Percentiles rank a stretch among this genome's conserved stretches.
These are phyloP conservation scores for Cariama cristata DNA, from an alignment of 2,113 vertebrate species.

Conservation along the genomic window DNA sequence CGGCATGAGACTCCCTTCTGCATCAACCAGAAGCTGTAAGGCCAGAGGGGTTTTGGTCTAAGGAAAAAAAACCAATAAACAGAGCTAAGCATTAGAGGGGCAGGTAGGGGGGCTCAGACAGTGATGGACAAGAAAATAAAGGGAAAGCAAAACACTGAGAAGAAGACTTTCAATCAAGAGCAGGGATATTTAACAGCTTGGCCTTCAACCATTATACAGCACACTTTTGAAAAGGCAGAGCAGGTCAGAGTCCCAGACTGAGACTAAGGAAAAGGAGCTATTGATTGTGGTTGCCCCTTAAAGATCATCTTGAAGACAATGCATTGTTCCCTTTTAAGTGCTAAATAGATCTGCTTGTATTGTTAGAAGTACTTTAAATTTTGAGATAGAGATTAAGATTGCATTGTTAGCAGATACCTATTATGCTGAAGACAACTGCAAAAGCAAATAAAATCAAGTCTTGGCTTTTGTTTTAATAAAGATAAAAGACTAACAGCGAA, in stretches of 20 bases:
- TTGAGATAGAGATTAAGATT: neutral
- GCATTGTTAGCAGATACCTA: neutral
- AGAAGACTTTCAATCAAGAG: neutral
- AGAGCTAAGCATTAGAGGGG: rapidly evolving
- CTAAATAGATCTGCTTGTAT: neutral
- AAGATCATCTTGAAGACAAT: neutral
- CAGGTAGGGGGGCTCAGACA: neutral
- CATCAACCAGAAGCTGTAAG: neutral
- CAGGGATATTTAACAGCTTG: neutral
- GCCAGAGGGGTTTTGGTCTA: neutral
- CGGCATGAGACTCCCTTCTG: neutral
- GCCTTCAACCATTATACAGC: neutral
- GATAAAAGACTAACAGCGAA: neutral
- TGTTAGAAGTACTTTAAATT: neutral
- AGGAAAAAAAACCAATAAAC: neutral
- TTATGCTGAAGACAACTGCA: neutral
- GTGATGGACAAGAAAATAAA: neutral
- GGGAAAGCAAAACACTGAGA: neutral
- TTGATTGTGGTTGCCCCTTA: neutral
- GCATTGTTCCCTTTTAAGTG: neutral
- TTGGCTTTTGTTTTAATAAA: neutral
- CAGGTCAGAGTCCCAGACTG: neutral
- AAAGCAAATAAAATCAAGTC: neutral
- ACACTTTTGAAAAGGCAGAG: neutral
- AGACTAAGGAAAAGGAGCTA: neutral